Base-by-base conservation (phyloP, 2,113 vertebrate genomes). In the Pongo pygmaeus region DNA sequence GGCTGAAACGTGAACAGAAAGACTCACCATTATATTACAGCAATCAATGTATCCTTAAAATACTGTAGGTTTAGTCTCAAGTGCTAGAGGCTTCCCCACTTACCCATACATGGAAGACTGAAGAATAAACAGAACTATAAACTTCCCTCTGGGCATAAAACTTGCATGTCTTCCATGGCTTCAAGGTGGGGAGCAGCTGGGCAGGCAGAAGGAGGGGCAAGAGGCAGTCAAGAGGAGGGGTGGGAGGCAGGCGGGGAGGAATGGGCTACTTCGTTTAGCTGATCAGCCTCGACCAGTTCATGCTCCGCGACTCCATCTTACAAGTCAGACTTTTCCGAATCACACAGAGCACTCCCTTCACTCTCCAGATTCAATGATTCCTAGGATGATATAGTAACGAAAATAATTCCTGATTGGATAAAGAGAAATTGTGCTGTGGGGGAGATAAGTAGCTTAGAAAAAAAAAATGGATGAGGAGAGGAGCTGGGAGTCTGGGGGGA, bases 271-370 rank as follows among this genome's bases (percentile, higher is more conserved):
- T 40, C 20, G 13, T 43, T 57, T 43, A 20, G 35, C 38, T 59
- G 4, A 3, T 27, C 12, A 30, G 11, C 23, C 38, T 0, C 7
- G 32, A 22, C 7, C 25, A 2, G 16, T 8, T 9, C 10, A 18
- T 1, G 25, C 10, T 35, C 55, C 14, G 23, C 1, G 6, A 18
- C n/a, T 86, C 52, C 10, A 25, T 20, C 75, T 91, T 12, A 48
- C 7, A 27, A 48, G 67, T n/a, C 3, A 10, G 7, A 1, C n/a
- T 83, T 16, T 50, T 55, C 30, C 35, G 18, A 20, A 48, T n/a
- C 13, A 78, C 23, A 91, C 57, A 55, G n/a, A 72, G 3, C 7
- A 22, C 1, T 25, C 38, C 8, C 52, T 57, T 27, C 25, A 25
- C 85, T 43, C 30, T 20, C 4, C 35, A 77, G 67, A 72, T n/a